Base-by-base conservation (phyloP, 2,113 vertebrate genomes). In the Cheilinus undulatus region DNA sequence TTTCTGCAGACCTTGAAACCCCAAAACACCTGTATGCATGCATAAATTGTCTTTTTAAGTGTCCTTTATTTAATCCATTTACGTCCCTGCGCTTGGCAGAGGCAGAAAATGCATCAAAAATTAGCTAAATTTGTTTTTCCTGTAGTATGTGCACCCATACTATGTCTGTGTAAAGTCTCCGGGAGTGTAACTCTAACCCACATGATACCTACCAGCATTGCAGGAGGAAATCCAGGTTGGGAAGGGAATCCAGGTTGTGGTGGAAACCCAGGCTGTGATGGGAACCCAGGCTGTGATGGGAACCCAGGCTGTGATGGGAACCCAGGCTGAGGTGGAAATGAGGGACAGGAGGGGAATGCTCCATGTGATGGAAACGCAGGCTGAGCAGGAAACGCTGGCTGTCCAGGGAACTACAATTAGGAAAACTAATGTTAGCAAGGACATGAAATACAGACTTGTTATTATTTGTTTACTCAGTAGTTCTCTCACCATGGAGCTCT, bases 401-500 rank as follows among this genome's bases (percentile, higher is more conserved):
- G 69, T 51, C 19, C 27, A 22, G 54, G 27, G 24, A 73, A 76
- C 40, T 43, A 19, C 19, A 17, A 15, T n/a, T 4, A 6, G 17
- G 38, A 5, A 14, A 15, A 40, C 3, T 11, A 40, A 5, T 15
- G 13, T 14, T 15, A 43, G 40, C 40, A 43, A 19, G n/a, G 17
- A 43, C 2, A 5, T 43, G 1, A n/a, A 43, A 40, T 15, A 15
- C 38, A 4, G 15, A n/a, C 1, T 15, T 6, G 4, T 7, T 5
- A n/a, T 43, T 43, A 13, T 40, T 40, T 40, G 13, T 40, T 40
- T 12, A 36, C 38, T 40, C 0, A 15, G 13, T 9, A n/a, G 4
- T 27, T 20, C 69, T 40, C 86, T 92, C 53, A 93, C 90, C 80
- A 46, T 10, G 17, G 79, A 0, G 20, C 15, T 85, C 61, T 91